Evolutionary conservation across 2,888 invertebrate species (phyloP).

Genomic region (Parnassius mnemosyne): DNA sequence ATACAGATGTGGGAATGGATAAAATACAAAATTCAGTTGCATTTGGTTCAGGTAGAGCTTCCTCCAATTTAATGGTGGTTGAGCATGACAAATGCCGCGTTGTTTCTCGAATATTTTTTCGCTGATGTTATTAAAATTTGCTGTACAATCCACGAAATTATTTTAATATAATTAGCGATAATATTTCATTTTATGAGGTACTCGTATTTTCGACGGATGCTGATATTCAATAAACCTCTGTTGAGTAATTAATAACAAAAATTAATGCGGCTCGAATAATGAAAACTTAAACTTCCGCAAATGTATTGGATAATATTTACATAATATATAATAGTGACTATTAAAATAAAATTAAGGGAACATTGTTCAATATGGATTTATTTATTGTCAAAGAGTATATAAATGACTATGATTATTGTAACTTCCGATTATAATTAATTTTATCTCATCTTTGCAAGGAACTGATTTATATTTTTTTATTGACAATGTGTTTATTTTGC

Average conservation of each 20-base stretch:
- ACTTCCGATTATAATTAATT: too few relatives aligned
- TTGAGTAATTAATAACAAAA: constrained; percentile 22
- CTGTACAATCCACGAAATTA: constrained; percentile 16
- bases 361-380: constrained; percentile 6
- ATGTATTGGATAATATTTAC: not conserved
- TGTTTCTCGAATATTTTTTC: constrained; percentile 35
- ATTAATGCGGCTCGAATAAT: constrained; percentile 37
- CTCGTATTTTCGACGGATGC: constrained; percentile 5
- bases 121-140: constrained; percentile 28
- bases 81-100: constrained; percentile 66
- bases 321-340: not conserved
- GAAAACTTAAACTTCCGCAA: constrained; percentile 9
- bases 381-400: not conserved
- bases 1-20: constrained; percentile 20
- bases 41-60: constrained; percentile 68
- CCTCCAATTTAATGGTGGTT: constrained; percentile 79
- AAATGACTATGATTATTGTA: not conserved
- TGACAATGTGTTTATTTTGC: too few relatives aligned
- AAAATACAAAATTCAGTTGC: constrained; percentile 54
- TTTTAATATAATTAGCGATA: constrained; percentile 27
- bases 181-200: constrained; percentile 17
- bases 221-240: constrained; percentile 23
- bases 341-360: not conserved
- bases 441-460: too few relatives aligned
- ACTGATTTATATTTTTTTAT: too few relatives aligned